These are phyloP conservation scores for Gallinago stenura DNA, from an alignment of 2,797 vertebrate genomes.

Conservation along the genomic window DNA sequence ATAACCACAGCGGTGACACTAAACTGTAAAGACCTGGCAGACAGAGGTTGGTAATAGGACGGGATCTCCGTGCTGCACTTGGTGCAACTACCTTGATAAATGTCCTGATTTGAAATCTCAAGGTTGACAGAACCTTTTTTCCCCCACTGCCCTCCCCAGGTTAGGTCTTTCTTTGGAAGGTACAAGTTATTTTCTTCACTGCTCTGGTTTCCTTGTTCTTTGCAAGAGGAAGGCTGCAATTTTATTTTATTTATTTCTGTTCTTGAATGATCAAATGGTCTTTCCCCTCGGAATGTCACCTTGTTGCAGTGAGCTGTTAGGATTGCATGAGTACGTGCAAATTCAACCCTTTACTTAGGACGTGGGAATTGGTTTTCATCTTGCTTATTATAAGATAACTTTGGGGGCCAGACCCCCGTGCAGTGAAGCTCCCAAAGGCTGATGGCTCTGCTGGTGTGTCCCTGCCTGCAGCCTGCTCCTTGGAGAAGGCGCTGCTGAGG, in stretches of 20 bases:
- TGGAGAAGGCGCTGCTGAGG: neutral
- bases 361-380: neutral
- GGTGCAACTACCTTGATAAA: neutral
- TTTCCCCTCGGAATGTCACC: too few species aligned
- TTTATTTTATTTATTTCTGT: neutral
- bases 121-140: neutral
- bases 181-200: conserved; percentile 81
- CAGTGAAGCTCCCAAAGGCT: accelerated
- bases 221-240: conserved; percentile 35
- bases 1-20: neutral
- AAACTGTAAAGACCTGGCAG: neutral
- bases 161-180: conserved; percentile 69
- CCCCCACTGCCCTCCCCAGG: too few species aligned
- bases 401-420: neutral
- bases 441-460: accelerated
- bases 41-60: neutral
- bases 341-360: neutral
- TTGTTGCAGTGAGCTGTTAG: too few species aligned
- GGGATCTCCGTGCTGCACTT: neutral
- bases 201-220: conserved; percentile 77
- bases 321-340: neutral
- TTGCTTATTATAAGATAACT: neutral
- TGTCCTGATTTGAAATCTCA: neutral
- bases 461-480: neutral
- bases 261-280: neutral